Conservation (phyloP, 1,140 invertebrate genomes). For the Ridgeia piscesae region DNA sequence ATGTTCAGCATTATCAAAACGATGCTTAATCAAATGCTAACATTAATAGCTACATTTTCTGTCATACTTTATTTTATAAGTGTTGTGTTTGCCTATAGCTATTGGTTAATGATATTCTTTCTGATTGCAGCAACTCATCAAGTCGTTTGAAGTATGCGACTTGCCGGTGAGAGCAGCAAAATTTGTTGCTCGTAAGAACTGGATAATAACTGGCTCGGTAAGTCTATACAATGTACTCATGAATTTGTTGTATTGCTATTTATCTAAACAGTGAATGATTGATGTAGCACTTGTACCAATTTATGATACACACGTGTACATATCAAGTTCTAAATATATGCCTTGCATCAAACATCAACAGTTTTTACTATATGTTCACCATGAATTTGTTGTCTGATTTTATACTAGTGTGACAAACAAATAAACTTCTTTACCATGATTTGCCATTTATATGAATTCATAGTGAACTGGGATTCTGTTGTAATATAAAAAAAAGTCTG, state of each 20-base stretch:
- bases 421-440: no score
- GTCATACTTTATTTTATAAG: background rate
- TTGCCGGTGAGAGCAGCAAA: constrained; percentile 91
- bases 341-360: no score
- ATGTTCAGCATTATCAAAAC: background rate
- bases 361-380: no score
- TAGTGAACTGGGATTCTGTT: background rate
- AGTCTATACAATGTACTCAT: constrained; percentile 65
- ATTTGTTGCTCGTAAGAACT: constrained; percentile 97
- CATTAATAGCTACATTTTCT: background rate
- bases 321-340: no score
- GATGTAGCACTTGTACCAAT: no score
- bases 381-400: no score
- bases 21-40: background rate
- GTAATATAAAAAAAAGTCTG: background rate
- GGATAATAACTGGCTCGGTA: constrained; percentile 97
- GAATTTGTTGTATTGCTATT: background rate
- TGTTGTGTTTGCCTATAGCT: background rate
- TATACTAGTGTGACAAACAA: no score
- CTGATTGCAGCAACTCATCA: constrained; percentile 72
- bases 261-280: no score
- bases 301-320: no score
- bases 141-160: constrained; percentile 95
- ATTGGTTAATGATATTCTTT: background rate
- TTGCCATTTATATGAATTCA: background rate